phyloP scores from a whole-genome alignment of 2,113 vertebrate species.

The Colinus virginianus region DNA sequence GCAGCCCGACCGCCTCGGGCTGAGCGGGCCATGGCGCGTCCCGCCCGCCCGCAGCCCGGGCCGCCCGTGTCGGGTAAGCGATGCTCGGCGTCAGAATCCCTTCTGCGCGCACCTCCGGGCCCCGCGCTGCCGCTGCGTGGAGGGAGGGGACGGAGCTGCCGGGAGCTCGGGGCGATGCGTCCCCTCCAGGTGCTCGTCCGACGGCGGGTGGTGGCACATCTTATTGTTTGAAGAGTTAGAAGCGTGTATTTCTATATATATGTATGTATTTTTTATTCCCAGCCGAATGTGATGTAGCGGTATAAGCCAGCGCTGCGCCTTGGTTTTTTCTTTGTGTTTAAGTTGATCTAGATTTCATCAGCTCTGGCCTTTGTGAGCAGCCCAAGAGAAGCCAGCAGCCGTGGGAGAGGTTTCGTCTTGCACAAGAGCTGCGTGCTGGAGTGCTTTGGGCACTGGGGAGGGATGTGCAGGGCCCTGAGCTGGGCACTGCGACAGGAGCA shows the following conservation, averaged over 20 bases:
- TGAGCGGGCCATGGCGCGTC: conserved; percentile 36
- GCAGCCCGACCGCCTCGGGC: background rate
- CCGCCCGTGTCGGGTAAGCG: conserved; percentile 19
- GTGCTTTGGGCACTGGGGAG: background rate
- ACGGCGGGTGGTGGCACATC: background rate
- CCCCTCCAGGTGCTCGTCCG: background rate
- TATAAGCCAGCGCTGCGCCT: accelerated
- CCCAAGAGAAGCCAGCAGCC: background rate
- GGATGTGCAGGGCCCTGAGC: accelerated
- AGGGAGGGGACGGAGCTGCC: background rate
- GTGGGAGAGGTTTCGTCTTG: background rate
- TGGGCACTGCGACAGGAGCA: accelerated
- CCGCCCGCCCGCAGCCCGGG: background rate
- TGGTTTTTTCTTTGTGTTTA: background rate
- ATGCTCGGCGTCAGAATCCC: background rate
- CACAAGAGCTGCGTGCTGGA: accelerated
- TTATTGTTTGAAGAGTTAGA: background rate
- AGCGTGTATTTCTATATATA: accelerated
- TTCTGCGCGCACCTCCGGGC: background rate
- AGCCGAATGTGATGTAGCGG: background rate
- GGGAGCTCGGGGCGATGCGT: no score
- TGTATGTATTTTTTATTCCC: background rate
- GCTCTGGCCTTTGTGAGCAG: conserved; percentile 30
- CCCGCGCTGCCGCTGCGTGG: background rate
- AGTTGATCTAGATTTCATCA: background rate